phyloP scores from a whole-genome alignment of 2,113 vertebrate genomes.

The Bostrychus sinensis region DNA sequence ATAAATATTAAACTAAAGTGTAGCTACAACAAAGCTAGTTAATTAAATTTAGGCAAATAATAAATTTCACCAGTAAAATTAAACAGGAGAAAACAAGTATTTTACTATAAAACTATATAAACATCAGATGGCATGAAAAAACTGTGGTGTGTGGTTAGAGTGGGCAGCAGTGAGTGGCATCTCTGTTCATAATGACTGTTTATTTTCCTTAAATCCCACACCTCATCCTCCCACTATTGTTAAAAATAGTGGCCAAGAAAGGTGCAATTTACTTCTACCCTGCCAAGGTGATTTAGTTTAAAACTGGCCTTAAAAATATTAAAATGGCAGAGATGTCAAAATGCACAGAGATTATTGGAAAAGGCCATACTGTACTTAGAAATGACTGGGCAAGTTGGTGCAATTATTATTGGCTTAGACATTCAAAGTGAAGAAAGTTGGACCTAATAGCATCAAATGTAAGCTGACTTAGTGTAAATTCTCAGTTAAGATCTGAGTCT shows the following conservation, averaged over 20 bases:
- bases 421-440: neutral
- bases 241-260: slow-evolving; percentile 11
- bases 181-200: slow-evolving; percentile 5
- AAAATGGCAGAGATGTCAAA: slow-evolving; percentile 6
- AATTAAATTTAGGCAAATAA: neutral
- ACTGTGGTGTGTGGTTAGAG: neutral
- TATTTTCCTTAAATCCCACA: slow-evolving; percentile 4
- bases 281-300: neutral
- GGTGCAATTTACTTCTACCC: slow-evolving; percentile 3
- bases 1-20: too few relatives aligned
- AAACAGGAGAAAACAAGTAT: neutral
- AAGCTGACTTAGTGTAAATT: neutral
- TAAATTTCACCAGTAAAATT: neutral
- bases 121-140: neutral
- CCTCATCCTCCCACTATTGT: neutral
- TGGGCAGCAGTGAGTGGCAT: slow-evolving; percentile 9
- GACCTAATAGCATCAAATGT: neutral
- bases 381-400: neutral
- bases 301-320: neutral
- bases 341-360: neutral
- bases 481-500: slow-evolving; percentile 2
- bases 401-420: neutral
- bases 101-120: neutral
- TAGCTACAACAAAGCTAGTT: neutral
- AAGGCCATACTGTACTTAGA: neutral